These are phyloP conservation scores for Aplysia californica DNA, from an alignment of 1,140 invertebrate genomes.

Conservation along the genomic window DNA sequence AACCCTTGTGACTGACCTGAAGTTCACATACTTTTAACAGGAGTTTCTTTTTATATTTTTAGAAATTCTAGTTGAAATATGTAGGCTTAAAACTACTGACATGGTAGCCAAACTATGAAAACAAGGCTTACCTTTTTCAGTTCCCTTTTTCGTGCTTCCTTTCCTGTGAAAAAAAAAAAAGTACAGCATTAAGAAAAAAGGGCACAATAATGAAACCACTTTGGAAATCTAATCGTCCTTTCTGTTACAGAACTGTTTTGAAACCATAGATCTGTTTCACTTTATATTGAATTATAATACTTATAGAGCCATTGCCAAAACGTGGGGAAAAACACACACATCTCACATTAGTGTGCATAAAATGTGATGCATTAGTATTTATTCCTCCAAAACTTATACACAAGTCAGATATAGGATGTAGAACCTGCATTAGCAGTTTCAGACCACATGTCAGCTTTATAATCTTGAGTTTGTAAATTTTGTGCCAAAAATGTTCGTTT, in stretches of 20 bases:
- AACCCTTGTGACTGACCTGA: no score
- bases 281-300: not conserved
- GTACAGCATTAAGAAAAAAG: not conserved
- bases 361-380: no score
- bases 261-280: not conserved
- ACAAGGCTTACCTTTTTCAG: conserved; percentile 81
- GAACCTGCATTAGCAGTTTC: no score
- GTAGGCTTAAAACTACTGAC: not conserved
- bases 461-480: no score
- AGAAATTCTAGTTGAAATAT: not conserved
- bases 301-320: not conserved
- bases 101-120: not conserved
- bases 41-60: not conserved
- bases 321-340: not conserved
- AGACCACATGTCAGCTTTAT: no score
- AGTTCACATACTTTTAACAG: no score
- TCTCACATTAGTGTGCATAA: no score
- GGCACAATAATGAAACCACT: not conserved
- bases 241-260: not conserved
- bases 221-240: no score
- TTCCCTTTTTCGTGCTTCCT: conserved; percentile 97
- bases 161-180: conserved; percentile 75
- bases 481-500: no score
- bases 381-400: no score
- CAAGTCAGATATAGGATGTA: no score